Percentiles rank a stretch among this genome's conserved stretches.
These are phyloP conservation scores for Deilephila elpenor DNA, from an alignment of 2,888 invertebrate genomes.

Conservation along the genomic window DNA sequence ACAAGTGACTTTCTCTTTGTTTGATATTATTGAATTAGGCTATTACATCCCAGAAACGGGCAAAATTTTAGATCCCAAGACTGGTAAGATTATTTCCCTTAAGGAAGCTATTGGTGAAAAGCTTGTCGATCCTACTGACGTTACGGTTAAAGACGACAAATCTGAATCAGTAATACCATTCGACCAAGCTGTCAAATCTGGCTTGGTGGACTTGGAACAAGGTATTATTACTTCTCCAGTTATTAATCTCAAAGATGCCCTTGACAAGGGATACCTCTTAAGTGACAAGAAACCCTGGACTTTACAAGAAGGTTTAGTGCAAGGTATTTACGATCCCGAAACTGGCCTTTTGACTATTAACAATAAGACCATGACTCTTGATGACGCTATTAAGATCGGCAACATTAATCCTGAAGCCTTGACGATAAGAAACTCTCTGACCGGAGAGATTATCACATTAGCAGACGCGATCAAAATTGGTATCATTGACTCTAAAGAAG, in stretches of 20 bases:
- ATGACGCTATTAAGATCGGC: slow-evolving; percentile 89
- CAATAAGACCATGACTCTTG: slow-evolving; percentile 87
- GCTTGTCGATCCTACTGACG: slow-evolving; percentile 89
- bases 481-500: slow-evolving; percentile 91
- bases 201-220: slow-evolving; percentile 88
- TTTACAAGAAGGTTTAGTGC: slow-evolving; percentile 92
- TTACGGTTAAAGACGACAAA: slow-evolving; percentile 90
- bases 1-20: slow-evolving; percentile 88
- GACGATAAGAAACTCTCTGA: slow-evolving; percentile 91
- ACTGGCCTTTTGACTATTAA: slow-evolving; percentile 90
- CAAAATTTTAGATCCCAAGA: slow-evolving; percentile 90
- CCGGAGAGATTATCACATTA: slow-evolving; percentile 91
- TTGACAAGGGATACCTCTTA: slow-evolving; percentile 91
- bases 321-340: slow-evolving; percentile 90
- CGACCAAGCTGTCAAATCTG: slow-evolving; percentile 88
- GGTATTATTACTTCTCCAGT: slow-evolving; percentile 89
- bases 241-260: slow-evolving; percentile 90
- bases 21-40: slow-evolving; percentile 90
- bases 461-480: slow-evolving; percentile 91
- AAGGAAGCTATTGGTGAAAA: slow-evolving; percentile 89
- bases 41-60: slow-evolving; percentile 91
- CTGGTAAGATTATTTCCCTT: slow-evolving; percentile 89
- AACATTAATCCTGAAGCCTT: slow-evolving; percentile 91
- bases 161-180: slow-evolving; percentile 87
- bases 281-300: slow-evolving; percentile 92